These are phyloP conservation scores for Morus bassanus DNA, from an alignment of 2,797 vertebrate species.

Conservation along the genomic window DNA sequence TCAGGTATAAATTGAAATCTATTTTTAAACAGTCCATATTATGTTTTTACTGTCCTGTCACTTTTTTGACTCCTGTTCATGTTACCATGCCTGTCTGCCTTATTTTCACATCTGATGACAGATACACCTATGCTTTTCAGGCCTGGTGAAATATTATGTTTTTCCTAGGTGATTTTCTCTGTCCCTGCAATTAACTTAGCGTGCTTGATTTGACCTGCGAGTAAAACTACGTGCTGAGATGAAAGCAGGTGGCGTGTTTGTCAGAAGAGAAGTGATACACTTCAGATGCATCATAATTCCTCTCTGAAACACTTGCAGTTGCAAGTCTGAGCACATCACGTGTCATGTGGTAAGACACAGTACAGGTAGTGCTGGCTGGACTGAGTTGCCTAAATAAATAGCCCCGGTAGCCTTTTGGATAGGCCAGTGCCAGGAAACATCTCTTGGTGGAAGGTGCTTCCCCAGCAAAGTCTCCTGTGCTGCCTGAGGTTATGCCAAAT, in stretches of 20 bases:
- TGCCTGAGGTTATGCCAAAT: not conserved
- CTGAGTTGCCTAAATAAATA: not conserved
- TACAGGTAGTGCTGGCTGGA: not conserved
- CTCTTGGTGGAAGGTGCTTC: not conserved
- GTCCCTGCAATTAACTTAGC: not conserved
- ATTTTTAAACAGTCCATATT: not conserved
- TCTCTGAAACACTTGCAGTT: not conserved
- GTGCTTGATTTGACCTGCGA: not conserved
- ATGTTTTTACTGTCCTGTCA: fast-evolving
- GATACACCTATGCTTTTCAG: not conserved
- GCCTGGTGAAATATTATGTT: not conserved
- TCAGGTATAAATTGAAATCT: not conserved
- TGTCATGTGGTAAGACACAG: not conserved
- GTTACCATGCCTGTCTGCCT: not conserved
- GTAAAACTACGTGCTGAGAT: not conserved
- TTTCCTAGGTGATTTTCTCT: not conserved
- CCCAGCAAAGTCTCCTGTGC: not conserved
- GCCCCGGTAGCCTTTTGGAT: not conserved
- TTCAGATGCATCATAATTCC: not conserved
- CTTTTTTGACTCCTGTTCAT: not conserved
- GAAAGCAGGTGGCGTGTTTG: not conserved
- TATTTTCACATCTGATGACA: not conserved
- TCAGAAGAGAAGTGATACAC: not conserved
- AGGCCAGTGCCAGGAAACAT: not conserved
- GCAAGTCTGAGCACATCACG: not conserved